Conservation (phyloP, 2,797 vertebrate species). For the Crenichthys baileyi region DNA sequence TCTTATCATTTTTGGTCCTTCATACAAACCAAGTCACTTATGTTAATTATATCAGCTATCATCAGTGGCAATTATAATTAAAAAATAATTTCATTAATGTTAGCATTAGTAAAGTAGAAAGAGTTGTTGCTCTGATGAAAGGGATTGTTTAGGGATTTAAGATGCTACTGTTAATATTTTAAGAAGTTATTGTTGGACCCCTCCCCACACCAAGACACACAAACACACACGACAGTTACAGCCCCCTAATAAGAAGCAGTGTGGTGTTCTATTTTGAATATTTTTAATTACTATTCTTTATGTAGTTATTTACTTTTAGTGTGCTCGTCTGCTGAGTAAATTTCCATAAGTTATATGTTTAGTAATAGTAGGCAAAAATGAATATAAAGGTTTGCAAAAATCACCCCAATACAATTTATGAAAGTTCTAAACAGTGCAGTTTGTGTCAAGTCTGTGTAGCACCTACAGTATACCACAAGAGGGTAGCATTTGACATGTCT, state of each 20-base stretch:
- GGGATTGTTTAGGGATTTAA: background rate
- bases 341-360: background rate
- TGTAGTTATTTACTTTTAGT: no score
- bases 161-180: background rate
- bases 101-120: no score
- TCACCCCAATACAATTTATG: background rate
- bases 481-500: constrained; percentile 36
- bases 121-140: no score
- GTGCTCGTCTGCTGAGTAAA: background rate
- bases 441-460: constrained; percentile 22
- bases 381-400: background rate
- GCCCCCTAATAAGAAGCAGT: no score
- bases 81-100: background rate
- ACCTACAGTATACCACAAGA: constrained; percentile 27
- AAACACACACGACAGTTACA: no score
- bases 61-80: background rate
- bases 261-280: no score
- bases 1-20: no score
- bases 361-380: background rate
- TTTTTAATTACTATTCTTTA: no score
- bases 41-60: background rate
- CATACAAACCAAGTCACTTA: background rate
- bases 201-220: no score
- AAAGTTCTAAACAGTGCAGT: background rate
- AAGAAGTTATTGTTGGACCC: no score